Evolutionary conservation across 2,797 vertebrate species (phyloP).

Genomic region (Catamblyrhynchus diadema): DNA sequence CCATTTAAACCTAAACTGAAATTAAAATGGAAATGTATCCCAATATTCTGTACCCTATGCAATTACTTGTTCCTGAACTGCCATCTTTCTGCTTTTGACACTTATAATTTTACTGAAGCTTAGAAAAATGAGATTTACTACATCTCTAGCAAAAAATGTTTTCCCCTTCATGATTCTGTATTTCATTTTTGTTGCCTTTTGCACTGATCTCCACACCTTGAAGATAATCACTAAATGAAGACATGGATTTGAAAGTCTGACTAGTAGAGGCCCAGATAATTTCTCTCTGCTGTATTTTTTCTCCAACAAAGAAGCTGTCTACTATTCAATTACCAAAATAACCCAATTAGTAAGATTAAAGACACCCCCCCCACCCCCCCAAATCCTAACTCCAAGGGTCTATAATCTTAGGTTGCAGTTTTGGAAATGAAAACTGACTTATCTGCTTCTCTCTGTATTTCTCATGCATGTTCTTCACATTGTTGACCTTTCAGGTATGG

Average conservation of each 20-base stretch:
- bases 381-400: background rate
- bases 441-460: background rate
- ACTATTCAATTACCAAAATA: background rate
- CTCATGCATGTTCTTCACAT: background rate
- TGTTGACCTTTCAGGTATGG: background rate
- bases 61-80: background rate
- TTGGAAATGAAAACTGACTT: background rate
- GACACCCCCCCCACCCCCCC: background rate
- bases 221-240: background rate
- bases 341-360: background rate
- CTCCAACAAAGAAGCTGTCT: background rate
- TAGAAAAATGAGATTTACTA: background rate
- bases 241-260: background rate
- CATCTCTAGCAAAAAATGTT: background rate
- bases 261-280: background rate
- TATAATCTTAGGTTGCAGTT: background rate
- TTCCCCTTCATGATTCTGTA: background rate
- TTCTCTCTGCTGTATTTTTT: background rate
- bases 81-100: background rate
- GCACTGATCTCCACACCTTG: background rate
- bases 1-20: background rate
- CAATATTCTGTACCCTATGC: rapidly evolving
- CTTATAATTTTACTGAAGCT: background rate
- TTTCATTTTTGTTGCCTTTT: background rate
- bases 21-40: background rate